A percentile compares a stretch with the other conserved stretches of the same genome.
phyloP scores from a whole-genome alignment of 2,797 vertebrate species.

The Enteromius argenteus region DNA sequence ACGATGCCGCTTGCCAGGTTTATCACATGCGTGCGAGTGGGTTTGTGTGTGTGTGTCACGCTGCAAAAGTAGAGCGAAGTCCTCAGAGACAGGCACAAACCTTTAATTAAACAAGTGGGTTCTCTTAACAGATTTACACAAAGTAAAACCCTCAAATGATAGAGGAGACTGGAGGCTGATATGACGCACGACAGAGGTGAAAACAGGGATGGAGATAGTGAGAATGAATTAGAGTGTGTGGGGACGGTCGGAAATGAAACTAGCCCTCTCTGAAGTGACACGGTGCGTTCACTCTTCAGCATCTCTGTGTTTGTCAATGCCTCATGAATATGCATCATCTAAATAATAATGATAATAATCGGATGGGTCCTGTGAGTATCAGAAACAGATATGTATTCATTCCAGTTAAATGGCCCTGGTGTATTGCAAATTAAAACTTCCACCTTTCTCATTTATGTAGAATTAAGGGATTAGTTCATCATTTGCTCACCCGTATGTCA shows the following conservation, averaged over 20 bases:
- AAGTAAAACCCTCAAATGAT: conserved; percentile 59
- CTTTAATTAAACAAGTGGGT: conserved; percentile 51
- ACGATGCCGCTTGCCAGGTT: conserved; percentile 68
- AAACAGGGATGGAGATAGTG: conserved; percentile 64
- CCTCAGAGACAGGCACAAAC: conserved; percentile 46
- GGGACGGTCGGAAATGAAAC: conserved; percentile 73
- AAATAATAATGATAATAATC: conserved; percentile 72
- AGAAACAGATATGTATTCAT: conserved; percentile 55
- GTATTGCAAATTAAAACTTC: conserved; percentile 64
- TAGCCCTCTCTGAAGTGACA: conserved; percentile 51
- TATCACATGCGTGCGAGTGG: conserved; percentile 48
- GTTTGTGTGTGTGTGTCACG: conserved; percentile 28
- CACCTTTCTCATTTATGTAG: conserved; percentile 53
- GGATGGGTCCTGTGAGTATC: conserved; percentile 63
- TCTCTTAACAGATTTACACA: conserved; percentile 52
- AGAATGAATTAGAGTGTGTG: conserved; percentile 69
- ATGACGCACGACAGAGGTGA: conserved; percentile 60
- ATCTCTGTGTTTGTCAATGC: conserved; percentile 53
- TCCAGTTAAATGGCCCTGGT: conserved; percentile 41
- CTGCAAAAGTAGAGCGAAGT: conserved; percentile 20
- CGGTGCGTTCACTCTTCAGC: conserved; percentile 46
- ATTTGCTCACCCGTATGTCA: background rate
- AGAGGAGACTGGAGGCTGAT: conserved; percentile 55
- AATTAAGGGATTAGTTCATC: conserved; percentile 46
- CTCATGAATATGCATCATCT: conserved; percentile 77